Conservation (phyloP, 2,113 vertebrate genomes). For the Phocoena phocoena region DNA sequence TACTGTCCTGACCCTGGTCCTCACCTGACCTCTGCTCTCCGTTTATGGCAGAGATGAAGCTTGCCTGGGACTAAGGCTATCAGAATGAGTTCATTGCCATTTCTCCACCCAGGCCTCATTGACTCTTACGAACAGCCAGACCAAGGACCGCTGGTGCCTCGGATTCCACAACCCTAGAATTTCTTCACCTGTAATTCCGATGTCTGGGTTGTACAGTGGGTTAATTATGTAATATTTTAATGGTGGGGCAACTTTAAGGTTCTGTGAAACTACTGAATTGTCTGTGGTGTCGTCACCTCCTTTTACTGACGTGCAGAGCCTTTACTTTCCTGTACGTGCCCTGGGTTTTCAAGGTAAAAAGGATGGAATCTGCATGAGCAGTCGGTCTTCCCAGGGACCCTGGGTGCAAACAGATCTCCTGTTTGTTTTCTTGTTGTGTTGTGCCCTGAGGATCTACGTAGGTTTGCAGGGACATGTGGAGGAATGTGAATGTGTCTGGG, state of each 20-base stretch:
- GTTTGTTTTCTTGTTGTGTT: fast-evolving
- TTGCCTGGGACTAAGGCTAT: not conserved
- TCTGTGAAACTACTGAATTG: not conserved
- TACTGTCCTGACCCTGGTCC: too few relatives aligned
- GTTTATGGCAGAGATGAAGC: not conserved
- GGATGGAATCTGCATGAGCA: not conserved
- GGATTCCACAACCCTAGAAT: fast-evolving
- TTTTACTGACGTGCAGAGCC: fast-evolving
- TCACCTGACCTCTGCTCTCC: not conserved
- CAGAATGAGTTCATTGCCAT: not conserved
- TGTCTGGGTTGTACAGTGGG: fast-evolving
- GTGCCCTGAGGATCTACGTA: fast-evolving
- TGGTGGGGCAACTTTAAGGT: not conserved
- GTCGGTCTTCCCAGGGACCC: not conserved
- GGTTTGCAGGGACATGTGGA: fast-evolving
- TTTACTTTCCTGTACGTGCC: fast-evolving
- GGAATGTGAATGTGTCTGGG: not conserved
- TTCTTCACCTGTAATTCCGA: too few relatives aligned
- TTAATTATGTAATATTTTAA: not conserved
- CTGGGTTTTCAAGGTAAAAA: not conserved
- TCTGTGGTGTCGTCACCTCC: too few relatives aligned
- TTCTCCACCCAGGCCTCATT: not conserved
- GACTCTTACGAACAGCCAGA: not conserved
- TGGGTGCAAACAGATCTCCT: not conserved
- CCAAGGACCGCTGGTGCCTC: fast-evolving